A percentile compares a stretch with the other conserved stretches of the same genome.
phyloP scores from a whole-genome alignment of 2,113 vertebrate genomes.

The Xiphophorus maculatus region DNA sequence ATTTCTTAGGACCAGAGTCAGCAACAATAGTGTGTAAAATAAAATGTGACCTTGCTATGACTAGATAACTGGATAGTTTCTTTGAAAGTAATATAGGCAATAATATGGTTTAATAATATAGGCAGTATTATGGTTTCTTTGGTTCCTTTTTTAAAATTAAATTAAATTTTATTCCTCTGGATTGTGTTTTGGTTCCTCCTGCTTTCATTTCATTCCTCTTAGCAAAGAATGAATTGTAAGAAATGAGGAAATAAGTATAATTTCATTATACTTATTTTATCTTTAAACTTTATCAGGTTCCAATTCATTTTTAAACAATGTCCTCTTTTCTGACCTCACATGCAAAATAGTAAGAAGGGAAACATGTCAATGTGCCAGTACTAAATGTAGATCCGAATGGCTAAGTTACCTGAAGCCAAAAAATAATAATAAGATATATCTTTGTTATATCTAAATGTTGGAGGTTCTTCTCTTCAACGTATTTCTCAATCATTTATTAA shows the following conservation, averaged over 20 bases:
- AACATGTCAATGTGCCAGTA: no score
- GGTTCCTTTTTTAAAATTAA: background rate
- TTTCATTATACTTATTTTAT: no score
- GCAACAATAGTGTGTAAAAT: background rate
- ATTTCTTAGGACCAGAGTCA: background rate
- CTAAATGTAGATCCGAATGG: no score
- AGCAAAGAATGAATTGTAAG: background rate
- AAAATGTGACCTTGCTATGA: background rate
- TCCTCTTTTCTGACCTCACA: background rate
- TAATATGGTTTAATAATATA: background rate
- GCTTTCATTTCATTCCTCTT: background rate
- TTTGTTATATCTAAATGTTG: no score
- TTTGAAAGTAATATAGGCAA: background rate
- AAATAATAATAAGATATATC: background rate
- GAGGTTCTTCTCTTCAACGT: background rate
- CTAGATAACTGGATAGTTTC: background rate
- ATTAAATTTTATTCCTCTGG: background rate
- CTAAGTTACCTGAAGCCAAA: background rate
- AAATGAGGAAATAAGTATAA: no score
- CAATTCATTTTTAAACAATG: background rate
- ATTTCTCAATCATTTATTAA: background rate
- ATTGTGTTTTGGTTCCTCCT: background rate
- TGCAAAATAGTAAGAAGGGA: no score
- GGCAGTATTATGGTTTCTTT: background rate
- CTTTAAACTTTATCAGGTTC: background rate